These are phyloP conservation scores for Eumaeus atala DNA, from an alignment of 1,140 invertebrate genomes.

Conservation along the genomic window DNA sequence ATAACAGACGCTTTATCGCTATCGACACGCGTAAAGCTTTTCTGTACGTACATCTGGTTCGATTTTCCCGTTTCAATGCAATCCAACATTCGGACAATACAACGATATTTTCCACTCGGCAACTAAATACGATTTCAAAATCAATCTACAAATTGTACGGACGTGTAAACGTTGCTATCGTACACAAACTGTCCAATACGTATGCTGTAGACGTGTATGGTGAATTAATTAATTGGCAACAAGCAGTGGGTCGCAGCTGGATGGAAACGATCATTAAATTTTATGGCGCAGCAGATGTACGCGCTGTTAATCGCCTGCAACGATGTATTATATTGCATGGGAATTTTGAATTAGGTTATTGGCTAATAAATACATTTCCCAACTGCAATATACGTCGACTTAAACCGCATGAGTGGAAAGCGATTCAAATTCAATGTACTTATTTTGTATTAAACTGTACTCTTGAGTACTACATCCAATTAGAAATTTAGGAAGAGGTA, in stretches of 20 bases:
- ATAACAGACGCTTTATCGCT: too few species aligned
- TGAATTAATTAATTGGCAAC: constrained; percentile 60
- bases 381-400: too few species aligned
- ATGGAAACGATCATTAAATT: constrained; percentile 55
- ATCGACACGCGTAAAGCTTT: too few species aligned
- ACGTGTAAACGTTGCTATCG: constrained; percentile 28
- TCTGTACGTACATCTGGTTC: too few species aligned
- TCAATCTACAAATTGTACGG: constrained; percentile 9
- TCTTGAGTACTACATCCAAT: too few species aligned
- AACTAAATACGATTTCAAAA: background rate
- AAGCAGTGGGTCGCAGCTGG: constrained; percentile 48
- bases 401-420: too few species aligned
- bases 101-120: too few species aligned
- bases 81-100: too few species aligned
- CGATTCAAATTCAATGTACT: too few species aligned
- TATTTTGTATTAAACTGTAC: too few species aligned
- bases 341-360: constrained; percentile 23
- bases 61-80: too few species aligned
- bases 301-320: constrained; percentile 43
- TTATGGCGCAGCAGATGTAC: constrained; percentile 54
- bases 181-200: constrained; percentile 50
- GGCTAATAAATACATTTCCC: background rate
- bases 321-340: constrained; percentile 36
- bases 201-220: constrained; percentile 42
- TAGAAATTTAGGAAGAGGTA: too few species aligned